Base-by-base conservation (phyloP, 2,797 vertebrate species). In the Onychomys arenicola region DNA sequence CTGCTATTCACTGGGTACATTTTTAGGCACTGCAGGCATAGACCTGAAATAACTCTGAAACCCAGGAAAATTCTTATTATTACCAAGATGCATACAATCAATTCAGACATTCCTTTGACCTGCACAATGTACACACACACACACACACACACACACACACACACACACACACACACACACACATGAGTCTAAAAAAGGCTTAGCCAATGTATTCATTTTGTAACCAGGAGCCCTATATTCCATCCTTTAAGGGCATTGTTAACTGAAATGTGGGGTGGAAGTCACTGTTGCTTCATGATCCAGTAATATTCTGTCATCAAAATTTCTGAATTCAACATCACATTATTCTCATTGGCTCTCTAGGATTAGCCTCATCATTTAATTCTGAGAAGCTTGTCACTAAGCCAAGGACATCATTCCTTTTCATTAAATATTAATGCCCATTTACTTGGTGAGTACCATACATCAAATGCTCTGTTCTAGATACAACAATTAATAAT, bases 351-450 rank as follows among this genome's bases (percentile, higher is more conserved):
- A 76, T 59, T 94, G 40, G 3, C 3, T 37, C 69, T 46, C 27
- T 17, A 87, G 61, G 25, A 57, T 52, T 91, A 75, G 16, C 27
- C 43, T 76, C 43, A 82, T 23, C n/a, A 46, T 32, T 93, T 75
- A 89, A 93, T 9, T 81, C 29, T 49, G 32, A 85, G 27, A 82
- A 73, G 21, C 17, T 82, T 86, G 0, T 90, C 40, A 75, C 34
- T 89, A 77, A 75, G 8, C 0, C 57, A 86, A 52, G 19, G 8
- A 77, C 29, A 78, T 67, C 12, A 71, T 32, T 93, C 4, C 23
- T 89, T 82, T 55, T 73, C n/a, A 87, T 87, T 87, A 73, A 87
- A 77, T 32, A 82, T 86, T 78, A 92, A 78, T 65, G 91, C 32
- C 25, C 23, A 73, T 78, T 55, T 77, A 40, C 21, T 67, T 63